These are phyloP conservation scores for Plusia festucae DNA, from an alignment of 2,888 invertebrate genomes.

Conservation along the genomic window DNA sequence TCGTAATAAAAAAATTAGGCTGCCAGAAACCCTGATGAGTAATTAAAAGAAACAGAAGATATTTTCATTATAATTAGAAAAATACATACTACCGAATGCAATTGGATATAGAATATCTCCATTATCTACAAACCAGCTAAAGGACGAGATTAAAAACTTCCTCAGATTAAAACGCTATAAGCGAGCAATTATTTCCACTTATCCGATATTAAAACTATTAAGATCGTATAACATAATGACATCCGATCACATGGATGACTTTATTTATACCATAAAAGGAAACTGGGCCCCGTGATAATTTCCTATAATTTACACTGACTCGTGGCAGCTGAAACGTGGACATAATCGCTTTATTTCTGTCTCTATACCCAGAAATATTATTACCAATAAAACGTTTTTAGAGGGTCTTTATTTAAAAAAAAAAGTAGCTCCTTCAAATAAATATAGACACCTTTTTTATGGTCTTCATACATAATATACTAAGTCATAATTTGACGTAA, in stretches of 20 bases:
- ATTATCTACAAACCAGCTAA: not conserved
- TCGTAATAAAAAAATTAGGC: too few species aligned
- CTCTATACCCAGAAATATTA: conserved; percentile 29
- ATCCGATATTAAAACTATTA: conserved; percentile 34
- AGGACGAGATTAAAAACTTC: not conserved
- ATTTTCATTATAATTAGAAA: too few species aligned
- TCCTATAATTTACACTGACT: conserved; percentile 24
- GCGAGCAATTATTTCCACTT: conserved; percentile 26
- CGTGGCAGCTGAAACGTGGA: conserved; percentile 19
- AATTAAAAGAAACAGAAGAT: too few species aligned
- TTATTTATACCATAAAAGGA: conserved; percentile 27
- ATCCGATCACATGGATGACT: conserved; percentile 28
- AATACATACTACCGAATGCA: not conserved
- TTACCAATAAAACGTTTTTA: not conserved
- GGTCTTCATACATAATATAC: too few species aligned
- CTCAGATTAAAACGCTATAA: conserved; percentile 13
- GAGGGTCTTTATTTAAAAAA: not conserved
- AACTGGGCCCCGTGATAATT: conserved; percentile 26
- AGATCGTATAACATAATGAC: conserved; percentile 26
- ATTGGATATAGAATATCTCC: not conserved
- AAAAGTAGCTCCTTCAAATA: too few species aligned
- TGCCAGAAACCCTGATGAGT: too few species aligned
- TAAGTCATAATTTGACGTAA: too few species aligned
- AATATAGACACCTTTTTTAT: too few species aligned
- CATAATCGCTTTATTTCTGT: conserved; percentile 27